Conservation (phyloP, 2,797 vertebrate species). For the Micrastur ruficollis region DNA sequence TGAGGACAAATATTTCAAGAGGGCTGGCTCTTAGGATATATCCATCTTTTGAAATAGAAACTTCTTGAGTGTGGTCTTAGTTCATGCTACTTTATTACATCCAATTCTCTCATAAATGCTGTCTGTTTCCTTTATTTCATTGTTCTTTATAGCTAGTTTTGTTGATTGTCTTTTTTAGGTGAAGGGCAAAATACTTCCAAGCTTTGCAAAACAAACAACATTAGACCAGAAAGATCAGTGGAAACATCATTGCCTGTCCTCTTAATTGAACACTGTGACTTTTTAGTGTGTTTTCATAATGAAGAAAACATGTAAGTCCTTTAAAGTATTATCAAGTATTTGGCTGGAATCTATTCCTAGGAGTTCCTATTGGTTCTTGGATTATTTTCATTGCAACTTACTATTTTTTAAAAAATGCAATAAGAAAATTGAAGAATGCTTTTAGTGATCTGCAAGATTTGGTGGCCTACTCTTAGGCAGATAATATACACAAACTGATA, state of each 20-base stretch:
- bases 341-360: background rate
- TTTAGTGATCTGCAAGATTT: background rate
- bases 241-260: constrained; percentile 63
- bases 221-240: background rate
- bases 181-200: background rate
- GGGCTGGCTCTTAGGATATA: background rate
- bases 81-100: background rate
- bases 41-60: background rate
- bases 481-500: background rate
- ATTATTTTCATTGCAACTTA: background rate
- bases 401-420: background rate
- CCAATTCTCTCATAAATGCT: background rate
- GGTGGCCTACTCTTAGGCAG: background rate
- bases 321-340: background rate
- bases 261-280: constrained; percentile 59
- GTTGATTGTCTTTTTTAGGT: constrained; percentile 28
- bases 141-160: background rate
- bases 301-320: constrained; percentile 42
- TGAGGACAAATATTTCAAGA: background rate
- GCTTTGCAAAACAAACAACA: background rate
- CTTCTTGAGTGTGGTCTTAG: background rate
- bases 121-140: background rate
- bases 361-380: background rate
- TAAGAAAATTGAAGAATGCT: background rate
- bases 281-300: background rate